Evolutionary conservation across 2,797 vertebrate genomes (phyloP), one percentile per base, ranked within the genome.

Genomic region (Sardinella longiceps): DNA sequence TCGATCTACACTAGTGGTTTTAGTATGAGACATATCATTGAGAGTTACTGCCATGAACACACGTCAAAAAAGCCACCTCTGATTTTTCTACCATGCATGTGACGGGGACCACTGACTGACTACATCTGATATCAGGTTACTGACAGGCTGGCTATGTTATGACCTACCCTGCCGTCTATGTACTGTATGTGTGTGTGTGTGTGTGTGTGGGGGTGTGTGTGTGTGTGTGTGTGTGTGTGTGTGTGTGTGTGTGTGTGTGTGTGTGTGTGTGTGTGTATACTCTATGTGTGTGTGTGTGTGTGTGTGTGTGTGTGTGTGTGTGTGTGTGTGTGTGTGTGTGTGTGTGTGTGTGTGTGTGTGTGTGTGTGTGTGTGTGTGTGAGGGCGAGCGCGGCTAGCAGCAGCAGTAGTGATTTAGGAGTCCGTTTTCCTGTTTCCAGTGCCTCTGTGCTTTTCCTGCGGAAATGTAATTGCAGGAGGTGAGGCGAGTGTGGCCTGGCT

Each of bases 381-480:
- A 77, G 70, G 70, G 18, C 23, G 70, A 43, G 70, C 43, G 39
- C 70, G 37, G 43, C 70, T 77, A 91, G 90, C 53, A 77, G 56
- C 91, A 91, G 89, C 90, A 89, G 93, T 96, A 94, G 96, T 96
- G 95, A 96, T 96, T 97, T 96, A 95, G 93, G 89, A 92, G 94
- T 94, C 88, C 92, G 93, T 95, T 95, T 96, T 94, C 95, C 94
- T 94, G 94, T 95, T 96, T 96, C 95, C 96, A 96, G 95, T 96
- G 93, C 94, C 91, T 95, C 92, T 88, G 93, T 94, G 94, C 95
- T 95, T 94, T 96, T 96, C 96, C 95, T 95, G 94, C 90, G 94
- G 95, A 96, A 96, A 95, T 95, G 94, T 94, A 94, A 95, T 95
- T 94, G 95, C 91, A 90, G 93, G 91, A 94, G 92, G 93, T 92